Evolutionary conservation across 2,797 vertebrate genomes (phyloP).

Genomic region (Discoglossus pictus): DNA sequence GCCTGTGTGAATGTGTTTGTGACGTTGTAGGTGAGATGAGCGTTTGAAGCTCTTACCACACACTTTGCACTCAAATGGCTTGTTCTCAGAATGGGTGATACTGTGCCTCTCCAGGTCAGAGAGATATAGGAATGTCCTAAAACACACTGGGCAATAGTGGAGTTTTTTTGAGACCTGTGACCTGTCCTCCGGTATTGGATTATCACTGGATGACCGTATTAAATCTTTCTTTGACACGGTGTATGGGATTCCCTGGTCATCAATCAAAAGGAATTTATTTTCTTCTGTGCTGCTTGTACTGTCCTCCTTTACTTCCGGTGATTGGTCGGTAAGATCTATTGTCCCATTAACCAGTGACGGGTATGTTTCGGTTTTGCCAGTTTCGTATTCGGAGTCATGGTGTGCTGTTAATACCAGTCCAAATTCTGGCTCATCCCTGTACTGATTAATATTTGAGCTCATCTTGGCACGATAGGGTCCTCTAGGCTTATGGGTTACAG

Average conservation of each 20-base stretch:
- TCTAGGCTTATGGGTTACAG: neutral
- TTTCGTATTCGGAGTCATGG: neutral
- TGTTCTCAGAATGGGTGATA: conserved; percentile 89
- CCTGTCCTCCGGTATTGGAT: conserved; percentile 3
- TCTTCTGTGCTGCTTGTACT: neutral
- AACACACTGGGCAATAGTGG: conserved; percentile 86
- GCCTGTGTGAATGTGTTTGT: conserved; percentile 90
- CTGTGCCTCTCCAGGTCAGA: conserved; percentile 88
- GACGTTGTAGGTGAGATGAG: conserved; percentile 87
- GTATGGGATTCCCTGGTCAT: conserved; percentile 66
- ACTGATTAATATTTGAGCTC: neutral
- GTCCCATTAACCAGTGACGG: neutral
- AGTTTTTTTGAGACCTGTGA: conserved; percentile 67
- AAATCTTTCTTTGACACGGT: conserved; percentile 57
- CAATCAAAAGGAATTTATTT: conserved; percentile 59
- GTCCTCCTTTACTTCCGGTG: conserved; percentile 17
- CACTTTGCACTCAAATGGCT: conserved; percentile 83
- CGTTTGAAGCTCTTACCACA: conserved; percentile 90
- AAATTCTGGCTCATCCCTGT: neutral
- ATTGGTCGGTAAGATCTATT: conserved; percentile 8
- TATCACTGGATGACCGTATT: neutral
- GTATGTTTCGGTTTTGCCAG: neutral
- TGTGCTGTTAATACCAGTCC: neutral
- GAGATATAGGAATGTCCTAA: conserved; percentile 87
- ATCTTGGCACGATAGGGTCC: neutral